A percentile compares a stretch with the other conserved stretches of the same genome.
Conservation (phyloP, 23 tunicate species). For the Diplosoma virens region DNA sequence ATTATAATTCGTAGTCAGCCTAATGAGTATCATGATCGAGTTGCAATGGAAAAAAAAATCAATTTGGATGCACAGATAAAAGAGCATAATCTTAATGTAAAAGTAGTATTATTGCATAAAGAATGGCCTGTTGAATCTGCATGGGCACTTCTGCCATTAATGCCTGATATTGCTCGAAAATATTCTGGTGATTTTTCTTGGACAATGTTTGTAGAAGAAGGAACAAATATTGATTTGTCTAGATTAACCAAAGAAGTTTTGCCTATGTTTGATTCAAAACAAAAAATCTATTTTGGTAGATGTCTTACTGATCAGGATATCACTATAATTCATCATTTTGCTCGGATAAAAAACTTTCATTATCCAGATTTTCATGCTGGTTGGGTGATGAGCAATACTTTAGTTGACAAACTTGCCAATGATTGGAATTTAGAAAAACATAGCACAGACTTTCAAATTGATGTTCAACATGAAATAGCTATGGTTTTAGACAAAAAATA, state of each 20-base stretch:
- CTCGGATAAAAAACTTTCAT: slow-evolving; percentile 32
- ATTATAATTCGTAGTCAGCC: slow-evolving; percentile 67
- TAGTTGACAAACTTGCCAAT: slow-evolving; percentile 31
- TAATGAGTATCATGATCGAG: slow-evolving; percentile 37
- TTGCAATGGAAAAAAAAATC: slow-evolving; percentile 23
- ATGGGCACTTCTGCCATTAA: slow-evolving; percentile 66
- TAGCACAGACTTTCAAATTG: slow-evolving; percentile 66
- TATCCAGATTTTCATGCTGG: slow-evolving; percentile 92
- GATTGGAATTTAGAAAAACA: slow-evolving; percentile 1
- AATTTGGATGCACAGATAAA: slow-evolving; percentile 39
- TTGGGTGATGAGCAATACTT: slow-evolving; percentile 41
- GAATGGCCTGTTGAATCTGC: slow-evolving; percentile 87
- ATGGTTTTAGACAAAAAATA: slow-evolving; percentile 32
- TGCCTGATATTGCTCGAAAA: slow-evolving; percentile 54
- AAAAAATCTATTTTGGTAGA: slow-evolving; percentile 51
- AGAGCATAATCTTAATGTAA: slow-evolving; percentile 22
- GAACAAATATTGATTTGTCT: slow-evolving; percentile 50
- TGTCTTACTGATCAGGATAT: slow-evolving; percentile 55
- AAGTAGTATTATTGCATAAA: slow-evolving; percentile 45
- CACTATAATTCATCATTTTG: slow-evolving; percentile 85
- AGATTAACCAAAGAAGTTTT: slow-evolving; percentile 26
- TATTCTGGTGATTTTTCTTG: slow-evolving; percentile 58
- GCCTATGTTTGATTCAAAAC: slow-evolving; percentile 32
- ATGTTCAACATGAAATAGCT: slow-evolving; percentile 81
- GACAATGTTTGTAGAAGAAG: slow-evolving; percentile 87